Evolutionary conservation across 2,888 invertebrate genomes (phyloP).

Genomic region (Drosophila anceps): DNA sequence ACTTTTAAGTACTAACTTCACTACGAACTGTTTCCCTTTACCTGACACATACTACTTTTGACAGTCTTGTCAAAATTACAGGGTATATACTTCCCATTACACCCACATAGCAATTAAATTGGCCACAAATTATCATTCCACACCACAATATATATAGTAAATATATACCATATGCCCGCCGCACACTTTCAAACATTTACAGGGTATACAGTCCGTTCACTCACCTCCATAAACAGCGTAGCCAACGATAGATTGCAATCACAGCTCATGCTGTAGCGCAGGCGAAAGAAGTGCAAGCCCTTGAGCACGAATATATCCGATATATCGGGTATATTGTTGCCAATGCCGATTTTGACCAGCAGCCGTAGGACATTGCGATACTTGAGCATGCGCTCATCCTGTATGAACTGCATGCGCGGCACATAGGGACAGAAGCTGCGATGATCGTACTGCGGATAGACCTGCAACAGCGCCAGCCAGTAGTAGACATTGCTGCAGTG

Average conservation of each 20-base stretch:
- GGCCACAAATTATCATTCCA: not conserved
- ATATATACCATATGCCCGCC: not conserved
- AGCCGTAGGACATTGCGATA: conserved; percentile 62
- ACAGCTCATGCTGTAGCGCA: conserved; percentile 57
- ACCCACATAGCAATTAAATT: not conserved
- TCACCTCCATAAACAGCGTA: conserved; percentile 61
- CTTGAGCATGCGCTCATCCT: conserved; percentile 58
- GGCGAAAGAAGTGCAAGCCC: conserved; percentile 61
- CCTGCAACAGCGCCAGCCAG: conserved; percentile 62
- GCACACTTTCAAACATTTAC: not conserved
- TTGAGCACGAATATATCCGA: conserved; percentile 63
- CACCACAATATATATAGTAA: not conserved
- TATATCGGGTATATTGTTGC: conserved; percentile 55
- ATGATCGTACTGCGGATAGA: conserved; percentile 57
- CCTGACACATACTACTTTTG: not conserved
- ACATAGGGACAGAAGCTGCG: conserved; percentile 69
- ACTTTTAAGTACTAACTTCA: not conserved
- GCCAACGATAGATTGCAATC: conserved; percentile 59
- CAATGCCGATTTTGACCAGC: conserved; percentile 56
- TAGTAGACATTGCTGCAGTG: conserved; percentile 52
- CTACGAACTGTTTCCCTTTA: not conserved
- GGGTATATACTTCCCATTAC: not conserved
- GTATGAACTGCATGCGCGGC: conserved; percentile 58
- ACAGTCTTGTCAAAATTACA: not conserved
- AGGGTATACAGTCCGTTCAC: not conserved